Evolutionary conservation across 2,888 invertebrate genomes (phyloP), one percentile per base, ranked within the genome.

Genomic region (Chrysodeixis includens): DNA sequence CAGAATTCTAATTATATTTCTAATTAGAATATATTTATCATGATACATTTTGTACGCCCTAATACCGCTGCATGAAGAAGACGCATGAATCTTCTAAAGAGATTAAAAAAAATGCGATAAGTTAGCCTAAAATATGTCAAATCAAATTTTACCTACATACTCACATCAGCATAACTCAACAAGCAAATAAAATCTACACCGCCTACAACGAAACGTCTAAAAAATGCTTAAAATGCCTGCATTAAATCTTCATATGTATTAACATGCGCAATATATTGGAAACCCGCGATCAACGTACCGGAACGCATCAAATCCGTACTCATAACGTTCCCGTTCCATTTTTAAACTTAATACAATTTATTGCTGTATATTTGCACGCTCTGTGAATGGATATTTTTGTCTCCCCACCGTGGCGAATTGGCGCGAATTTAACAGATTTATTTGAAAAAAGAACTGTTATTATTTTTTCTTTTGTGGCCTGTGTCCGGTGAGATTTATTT

Each of bases 211-310:
- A 61, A 53, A 64, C 8, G 3, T 7, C 8, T 18, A 16, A 51
- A 46, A 56, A 55, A 53, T 14, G 51, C 20, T 20, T 14, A n/a
- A 30, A 44, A 54, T 44, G 77, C 75, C 72, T 76, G 80, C 87
- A 87, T 88, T 87, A 88, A 88, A 90, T 90, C 85, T 72, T 86
- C 86, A 92, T 92, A 90, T 90, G 92, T 90, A 86, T 86, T 92
- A 92, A 90, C 90, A 92, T 90, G 91, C 90, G 79, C 90, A 89
- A 93, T 92, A 90, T 90, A 91, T 88, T 40, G 87, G 88, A 85
- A 83, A 85, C 81, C 87, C 81, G 86, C 83, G 84, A 71, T 85
- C 90, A 94, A 93, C 93, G 94, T 92, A 79, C 87, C 90, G 92
- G 90, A 92, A 94, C 94, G 89, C 91, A 91, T 92, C 88, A 86